A percentile compares a stretch with the other conserved stretches of the same genome.
Evolutionary conservation across 2,888 invertebrate genomes (phyloP).

Genomic region (Leptogaster cylindrica): DNA sequence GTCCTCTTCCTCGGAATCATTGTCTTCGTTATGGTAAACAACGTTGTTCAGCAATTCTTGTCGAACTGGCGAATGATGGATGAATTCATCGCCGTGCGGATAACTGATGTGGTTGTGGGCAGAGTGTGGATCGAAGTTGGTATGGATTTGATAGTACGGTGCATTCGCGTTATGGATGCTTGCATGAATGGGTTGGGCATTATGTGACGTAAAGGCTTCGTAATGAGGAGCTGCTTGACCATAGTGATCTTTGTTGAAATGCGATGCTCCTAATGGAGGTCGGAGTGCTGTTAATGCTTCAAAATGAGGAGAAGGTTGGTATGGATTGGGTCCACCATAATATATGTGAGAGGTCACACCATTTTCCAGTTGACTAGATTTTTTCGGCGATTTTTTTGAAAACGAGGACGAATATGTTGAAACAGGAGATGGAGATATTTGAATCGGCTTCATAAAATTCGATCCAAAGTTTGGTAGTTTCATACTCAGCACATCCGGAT

Average conservation of each 20-base stretch:
- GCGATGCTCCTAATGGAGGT: no score
- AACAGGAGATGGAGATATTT: not conserved
- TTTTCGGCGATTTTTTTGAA: not conserved
- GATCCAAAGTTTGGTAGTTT: not conserved
- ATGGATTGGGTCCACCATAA: not conserved
- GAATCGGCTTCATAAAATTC: no score
- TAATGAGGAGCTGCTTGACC: not conserved
- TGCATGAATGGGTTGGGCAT: not conserved
- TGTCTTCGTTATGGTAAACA: conserved; percentile 26
- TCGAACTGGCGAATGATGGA: conserved; percentile 16
- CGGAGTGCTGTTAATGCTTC: conserved; percentile 10
- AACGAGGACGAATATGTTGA: not conserved
- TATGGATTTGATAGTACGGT: no score
- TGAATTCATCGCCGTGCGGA: not conserved
- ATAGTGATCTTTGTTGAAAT: no score
- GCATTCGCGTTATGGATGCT: not conserved
- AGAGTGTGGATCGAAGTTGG: not conserved
- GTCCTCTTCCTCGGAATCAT: not conserved
- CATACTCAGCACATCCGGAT: not conserved
- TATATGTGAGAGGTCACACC: no score
- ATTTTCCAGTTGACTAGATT: no score
- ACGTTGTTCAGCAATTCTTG: conserved; percentile 17
- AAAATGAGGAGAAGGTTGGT: conserved; percentile 6
- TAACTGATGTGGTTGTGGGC: not conserved
- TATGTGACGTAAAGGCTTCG: not conserved